phyloP scores from a whole-genome alignment of 1,140 invertebrate species.

The Drosophila willistoni region DNA sequence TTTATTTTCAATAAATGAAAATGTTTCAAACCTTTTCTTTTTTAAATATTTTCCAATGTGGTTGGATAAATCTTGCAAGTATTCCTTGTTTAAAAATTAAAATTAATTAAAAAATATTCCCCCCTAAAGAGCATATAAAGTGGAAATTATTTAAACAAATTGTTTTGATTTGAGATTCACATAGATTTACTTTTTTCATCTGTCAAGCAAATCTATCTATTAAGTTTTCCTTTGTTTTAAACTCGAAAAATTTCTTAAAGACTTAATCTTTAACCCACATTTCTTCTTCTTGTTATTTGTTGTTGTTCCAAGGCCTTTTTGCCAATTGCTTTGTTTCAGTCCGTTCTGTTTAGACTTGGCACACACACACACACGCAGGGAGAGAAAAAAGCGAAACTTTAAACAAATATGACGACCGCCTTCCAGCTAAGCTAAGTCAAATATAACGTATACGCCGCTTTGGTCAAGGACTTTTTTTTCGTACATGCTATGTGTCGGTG shows the following conservation, averaged over 20 bases:
- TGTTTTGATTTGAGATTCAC: too few relatives aligned
- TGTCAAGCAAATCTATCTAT: too few relatives aligned
- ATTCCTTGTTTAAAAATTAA: too few relatives aligned
- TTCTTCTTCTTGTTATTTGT: neutral
- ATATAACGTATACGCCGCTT: conserved; percentile 49
- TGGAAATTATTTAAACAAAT: too few relatives aligned
- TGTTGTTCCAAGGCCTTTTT: conserved; percentile 14
- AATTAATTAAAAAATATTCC: too few relatives aligned
- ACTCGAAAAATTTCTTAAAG: neutral
- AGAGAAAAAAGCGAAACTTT: conserved; percentile 10
- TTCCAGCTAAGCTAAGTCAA: conserved; percentile 28
- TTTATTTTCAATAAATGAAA: too few relatives aligned
- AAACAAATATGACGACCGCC: conserved; percentile 37
- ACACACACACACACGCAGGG: conserved; percentile 12
- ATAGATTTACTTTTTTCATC: too few relatives aligned
- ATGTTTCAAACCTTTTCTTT: too few relatives aligned
- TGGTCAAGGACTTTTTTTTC: conserved; percentile 37
- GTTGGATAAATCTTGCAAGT: too few relatives aligned
- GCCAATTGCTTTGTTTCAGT: conserved; percentile 12
- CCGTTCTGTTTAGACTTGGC: conserved; percentile 24
- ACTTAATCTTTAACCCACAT: conserved; percentile 11
- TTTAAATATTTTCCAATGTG: too few relatives aligned
- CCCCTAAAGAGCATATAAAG: too few relatives aligned
- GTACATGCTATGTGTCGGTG: conserved; percentile 22
- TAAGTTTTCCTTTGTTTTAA: too few relatives aligned